Base-by-base conservation (phyloP, 2,113 vertebrate species). In the Chionomys nivalis region DNA sequence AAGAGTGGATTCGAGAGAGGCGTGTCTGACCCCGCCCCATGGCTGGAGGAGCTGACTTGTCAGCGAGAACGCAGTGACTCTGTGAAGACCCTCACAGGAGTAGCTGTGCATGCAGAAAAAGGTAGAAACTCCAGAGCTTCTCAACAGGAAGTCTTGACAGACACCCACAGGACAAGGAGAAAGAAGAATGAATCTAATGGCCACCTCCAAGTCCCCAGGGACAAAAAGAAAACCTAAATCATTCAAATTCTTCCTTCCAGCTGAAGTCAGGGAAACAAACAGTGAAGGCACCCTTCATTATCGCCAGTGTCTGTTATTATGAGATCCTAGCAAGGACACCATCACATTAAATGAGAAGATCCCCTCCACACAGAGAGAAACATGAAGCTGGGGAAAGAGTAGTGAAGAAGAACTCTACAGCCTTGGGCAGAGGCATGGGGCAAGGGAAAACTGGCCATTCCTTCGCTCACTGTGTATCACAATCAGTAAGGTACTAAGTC, bases 381-480 rank as follows among this genome's bases (percentile, higher is more conserved):
- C 26, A 72, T 11, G 39, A 93, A 70, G 49, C 78, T 28, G 5
- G n/a, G 77, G 78, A 66, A 39, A 28, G 10, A 42, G 28, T 61
- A 31, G 44, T 6, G 2, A 1, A 9, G 87, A 68, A 95, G 49
- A 39, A 44, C 47, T 23, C 72, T 17, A 75, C 36, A 7, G 19
- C 7, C 12, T 39, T 28, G 1, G 4, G 3, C 76, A 42, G 1
- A 7, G 26, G 33, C 36, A 23, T 10, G 0, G 44, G 39, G 49
- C 44, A 52, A 66, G 28, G 61, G 2, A 72, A 42, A 28, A 58
- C 6, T 1, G 49, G 82, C 1, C 23, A 10, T 7, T 58, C 44
- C 75, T 14, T 82, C 21, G 42, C 39, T 90, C 70, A 44, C 63
- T 39, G 23, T 52, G 78, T n/a, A 65, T 89, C 89, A 82, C 16